These are phyloP conservation scores for Halictus rubicundus DNA, from an alignment of 1,140 invertebrate species.

Conservation along the genomic window DNA sequence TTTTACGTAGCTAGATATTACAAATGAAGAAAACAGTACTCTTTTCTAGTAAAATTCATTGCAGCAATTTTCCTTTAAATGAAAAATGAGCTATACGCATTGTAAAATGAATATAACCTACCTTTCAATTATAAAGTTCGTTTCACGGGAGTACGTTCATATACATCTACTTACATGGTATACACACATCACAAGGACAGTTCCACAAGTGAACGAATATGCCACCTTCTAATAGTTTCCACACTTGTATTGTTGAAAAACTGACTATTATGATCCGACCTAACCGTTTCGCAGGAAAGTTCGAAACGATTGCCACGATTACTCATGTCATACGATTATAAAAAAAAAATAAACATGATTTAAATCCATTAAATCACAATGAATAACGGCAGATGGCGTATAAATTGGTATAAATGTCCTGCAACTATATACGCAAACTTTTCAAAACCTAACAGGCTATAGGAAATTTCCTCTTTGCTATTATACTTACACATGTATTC, in stretches of 20 bases:
- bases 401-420: not conserved
- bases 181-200: not conserved
- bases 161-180: not conserved
- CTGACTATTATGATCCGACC: not conserved
- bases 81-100: not conserved
- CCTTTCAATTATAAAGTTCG: slow-evolving; percentile 36
- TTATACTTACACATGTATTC: too few species aligned
- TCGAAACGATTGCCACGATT: slow-evolving; percentile 12
- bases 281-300: not conserved
- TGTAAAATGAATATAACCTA: slow-evolving; percentile 48
- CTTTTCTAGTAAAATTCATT: not conserved
- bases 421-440: too few species aligned
- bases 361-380: slow-evolving; percentile 28
- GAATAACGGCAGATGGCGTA: slow-evolving; percentile 14
- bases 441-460: too few species aligned
- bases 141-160: slow-evolving; percentile 8
- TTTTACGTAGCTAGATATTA: not conserved
- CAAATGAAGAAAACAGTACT: not conserved
- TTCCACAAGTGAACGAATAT: not conserved
- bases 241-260: not conserved
- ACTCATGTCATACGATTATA: not conserved
- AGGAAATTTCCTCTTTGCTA: too few species aligned
- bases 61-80: not conserved
- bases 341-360: slow-evolving; percentile 32
- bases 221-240: not conserved